Evolutionary conservation across 37 sponge, comb jelly and placozoan species (phyloP).

Genomic region (Crambe crambe): DNA sequence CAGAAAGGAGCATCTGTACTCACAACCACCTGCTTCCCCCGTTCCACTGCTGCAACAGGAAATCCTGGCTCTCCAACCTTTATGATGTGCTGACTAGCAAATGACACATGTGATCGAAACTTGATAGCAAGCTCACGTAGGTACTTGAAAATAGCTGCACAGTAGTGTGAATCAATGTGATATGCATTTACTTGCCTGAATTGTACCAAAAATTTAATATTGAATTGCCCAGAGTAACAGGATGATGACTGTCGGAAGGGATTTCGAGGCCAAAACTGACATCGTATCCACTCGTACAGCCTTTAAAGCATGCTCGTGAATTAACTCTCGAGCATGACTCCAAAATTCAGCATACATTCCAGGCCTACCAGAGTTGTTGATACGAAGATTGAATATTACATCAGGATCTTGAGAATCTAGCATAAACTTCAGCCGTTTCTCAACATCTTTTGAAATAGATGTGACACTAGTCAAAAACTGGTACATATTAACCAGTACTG

Average conservation of each 20-base stretch:
- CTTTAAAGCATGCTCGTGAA: background rate
- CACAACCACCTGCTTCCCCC: too few species aligned
- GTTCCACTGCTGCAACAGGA: background rate
- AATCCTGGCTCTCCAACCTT: background rate
- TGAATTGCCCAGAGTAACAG: background rate
- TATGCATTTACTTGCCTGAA: background rate
- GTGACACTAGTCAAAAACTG: constrained; percentile 9
- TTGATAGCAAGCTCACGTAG: background rate
- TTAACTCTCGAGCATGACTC: background rate
- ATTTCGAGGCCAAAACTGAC: background rate
- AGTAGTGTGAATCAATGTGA: background rate
- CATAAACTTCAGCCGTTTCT: background rate
- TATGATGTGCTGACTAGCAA: background rate
- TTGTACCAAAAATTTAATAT: background rate
- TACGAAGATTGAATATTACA: background rate
- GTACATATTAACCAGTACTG: background rate
- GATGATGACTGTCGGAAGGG: background rate
- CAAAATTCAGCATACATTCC: background rate
- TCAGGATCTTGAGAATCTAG: background rate
- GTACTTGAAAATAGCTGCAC: background rate
- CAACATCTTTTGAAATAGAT: background rate
- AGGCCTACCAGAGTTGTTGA: background rate
- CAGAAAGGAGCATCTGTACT: too few species aligned
- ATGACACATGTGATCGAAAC: background rate
- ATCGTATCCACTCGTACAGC: background rate